Base-by-base conservation (phyloP, 1,140 invertebrate genomes). In the Drosophila sp. region DNA sequence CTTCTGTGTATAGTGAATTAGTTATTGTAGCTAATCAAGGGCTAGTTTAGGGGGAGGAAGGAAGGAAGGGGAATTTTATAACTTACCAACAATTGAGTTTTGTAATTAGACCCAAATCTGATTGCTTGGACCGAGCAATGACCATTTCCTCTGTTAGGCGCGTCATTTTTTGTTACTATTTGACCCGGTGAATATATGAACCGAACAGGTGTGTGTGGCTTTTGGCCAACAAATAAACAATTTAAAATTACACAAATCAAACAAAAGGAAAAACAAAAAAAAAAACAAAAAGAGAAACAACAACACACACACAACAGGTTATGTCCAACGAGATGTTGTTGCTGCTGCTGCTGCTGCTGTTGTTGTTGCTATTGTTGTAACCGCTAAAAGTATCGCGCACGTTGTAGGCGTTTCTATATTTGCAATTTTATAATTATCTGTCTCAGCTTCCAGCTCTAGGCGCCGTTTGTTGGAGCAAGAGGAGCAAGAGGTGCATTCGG, bases 81-180 rank as follows among this genome's bases (percentile, higher is more conserved):
- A 93, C 95, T 95, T 92, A 97, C 97, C 97, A 98, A 92, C 96
- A 97, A 94, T 98, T 98, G 30, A 98, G 93, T 92, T 97, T 97
- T 92, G 96, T 97, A 58, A 98, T 96, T 72, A 95, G 93, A 29
- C 94, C 92, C 79, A 98, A 93, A 93, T 98, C 97, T 33, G 96
- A 97, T 76, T 96, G 95, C 92, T 96, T 96, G n/a, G 97, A 96
- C 74, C 97, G 93, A 55, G 96, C 96, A 90, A 98, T 95, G 80
- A 98, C 96, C 96, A 98, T 97, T 93, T 98, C 96, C 93, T 98
- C 97, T 6, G 97, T 98, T 76, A 98, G 92, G 60, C 95, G 95
- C 74, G 96, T 95, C 95, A 97, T 97, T 70, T 29, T 67, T n/a
- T 63, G 54, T 38, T 7, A 32, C 17, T 17, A 30, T 69, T 55